A percentile compares a stretch with the other conserved stretches of the same genome.
Conservation (phyloP, 2,888 invertebrate species). For the Augochlorella aurata region DNA sequence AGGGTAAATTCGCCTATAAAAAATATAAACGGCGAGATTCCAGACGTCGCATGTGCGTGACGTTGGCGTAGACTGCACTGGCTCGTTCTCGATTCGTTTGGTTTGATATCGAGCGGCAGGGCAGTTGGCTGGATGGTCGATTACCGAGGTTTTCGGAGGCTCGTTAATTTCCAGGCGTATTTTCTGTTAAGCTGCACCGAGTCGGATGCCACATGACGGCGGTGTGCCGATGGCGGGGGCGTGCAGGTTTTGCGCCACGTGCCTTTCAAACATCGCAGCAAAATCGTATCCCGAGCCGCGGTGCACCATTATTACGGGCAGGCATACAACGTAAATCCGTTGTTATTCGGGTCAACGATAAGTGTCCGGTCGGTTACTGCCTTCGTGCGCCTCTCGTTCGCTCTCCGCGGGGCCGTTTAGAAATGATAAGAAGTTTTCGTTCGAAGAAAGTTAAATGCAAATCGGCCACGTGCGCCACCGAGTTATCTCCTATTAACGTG, state of each 20-base stretch:
- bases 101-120: background rate
- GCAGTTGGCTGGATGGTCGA: conserved; percentile 64
- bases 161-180: conserved; percentile 46
- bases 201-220: conserved; percentile 56
- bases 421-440: conserved; percentile 55
- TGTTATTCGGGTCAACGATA: conserved; percentile 63
- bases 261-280: conserved; percentile 48
- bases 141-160: conserved; percentile 32
- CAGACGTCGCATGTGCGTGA: no score
- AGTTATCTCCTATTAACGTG: conserved; percentile 54
- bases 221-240: background rate
- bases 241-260: conserved; percentile 58
- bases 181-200: conserved; percentile 16
- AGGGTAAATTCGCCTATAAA: no score
- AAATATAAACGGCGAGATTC: no score
- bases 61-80: background rate
- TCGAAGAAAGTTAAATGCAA: conserved; percentile 51
- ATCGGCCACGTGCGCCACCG: conserved; percentile 42
- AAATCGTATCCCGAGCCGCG: conserved; percentile 42
- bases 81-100: conserved; percentile 8
- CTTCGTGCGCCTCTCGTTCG: conserved; percentile 23
- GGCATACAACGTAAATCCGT: conserved; percentile 55
- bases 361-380: conserved; percentile 52
- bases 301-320: conserved; percentile 38
- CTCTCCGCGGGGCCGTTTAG: conserved; percentile 18